Percentiles rank a stretch among this genome's conserved stretches.
Conservation (phyloP, 2,888 invertebrate genomes). For the Drosophila buzzatii region DNA sequence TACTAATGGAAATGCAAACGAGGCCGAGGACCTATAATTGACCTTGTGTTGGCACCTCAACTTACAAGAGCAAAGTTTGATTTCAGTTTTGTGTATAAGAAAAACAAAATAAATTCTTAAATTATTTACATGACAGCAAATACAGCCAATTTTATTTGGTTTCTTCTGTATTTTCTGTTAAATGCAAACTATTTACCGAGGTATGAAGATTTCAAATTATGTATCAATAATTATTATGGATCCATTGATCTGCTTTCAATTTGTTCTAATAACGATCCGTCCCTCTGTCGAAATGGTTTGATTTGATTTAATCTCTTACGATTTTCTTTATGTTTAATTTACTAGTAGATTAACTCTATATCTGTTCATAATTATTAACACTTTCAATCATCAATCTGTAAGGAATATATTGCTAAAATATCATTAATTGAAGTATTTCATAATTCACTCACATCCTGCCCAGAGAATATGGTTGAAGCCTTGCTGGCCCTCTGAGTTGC, state of each 20-base stretch:
- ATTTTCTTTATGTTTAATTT: slow-evolving; percentile 1
- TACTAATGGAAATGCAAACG: slow-evolving; percentile 11
- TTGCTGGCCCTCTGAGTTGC: slow-evolving; percentile 29
- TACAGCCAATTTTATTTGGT: background rate
- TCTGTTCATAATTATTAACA: background rate
- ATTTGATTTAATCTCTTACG: background rate
- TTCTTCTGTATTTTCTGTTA: background rate
- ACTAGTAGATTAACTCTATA: background rate
- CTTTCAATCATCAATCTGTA: background rate
- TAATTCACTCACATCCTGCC: background rate
- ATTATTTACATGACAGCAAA: background rate
- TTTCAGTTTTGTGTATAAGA: background rate
- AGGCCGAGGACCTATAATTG: background rate
- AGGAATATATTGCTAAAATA: background rate
- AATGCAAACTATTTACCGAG: background rate
- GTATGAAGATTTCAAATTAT: background rate
- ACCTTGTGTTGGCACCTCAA: background rate
- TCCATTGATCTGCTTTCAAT: background rate
- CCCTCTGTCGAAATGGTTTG: slow-evolving; percentile 7
- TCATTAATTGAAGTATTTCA: background rate
- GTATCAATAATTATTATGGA: background rate
- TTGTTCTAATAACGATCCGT: background rate
- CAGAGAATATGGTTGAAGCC: slow-evolving; percentile 2
- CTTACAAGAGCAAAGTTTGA: background rate
- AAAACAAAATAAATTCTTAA: no score